Evolutionary conservation across 2,888 invertebrate species (phyloP).

Genomic region (Tipula confusa): DNA sequence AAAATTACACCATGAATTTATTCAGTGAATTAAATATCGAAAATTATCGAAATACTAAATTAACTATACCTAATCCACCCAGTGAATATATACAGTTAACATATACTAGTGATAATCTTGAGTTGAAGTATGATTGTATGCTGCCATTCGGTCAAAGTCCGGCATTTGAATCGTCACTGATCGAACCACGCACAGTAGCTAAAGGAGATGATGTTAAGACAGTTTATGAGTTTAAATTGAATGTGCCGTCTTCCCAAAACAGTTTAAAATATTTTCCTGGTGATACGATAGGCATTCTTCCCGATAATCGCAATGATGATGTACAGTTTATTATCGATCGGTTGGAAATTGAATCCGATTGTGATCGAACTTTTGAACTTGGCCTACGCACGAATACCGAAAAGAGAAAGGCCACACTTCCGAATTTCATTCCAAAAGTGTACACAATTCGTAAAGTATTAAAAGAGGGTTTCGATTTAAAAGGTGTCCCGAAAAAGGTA

Average conservation of each 20-base stretch:
- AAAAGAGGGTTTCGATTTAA: background rate
- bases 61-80: background rate
- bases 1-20: background rate
- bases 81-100: background rate
- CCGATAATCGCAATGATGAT: background rate
- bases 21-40: background rate
- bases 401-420: background rate
- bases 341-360: background rate
- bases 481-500: constrained; percentile 5
- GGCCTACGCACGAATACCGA: background rate
- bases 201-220: background rate
- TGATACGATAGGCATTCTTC: background rate
- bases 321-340: background rate
- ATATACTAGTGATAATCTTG: background rate
- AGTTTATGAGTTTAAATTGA: background rate
- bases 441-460: background rate
- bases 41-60: constrained; percentile 25
- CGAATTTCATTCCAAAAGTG: background rate
- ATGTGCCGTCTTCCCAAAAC: background rate
- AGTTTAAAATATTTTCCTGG: background rate
- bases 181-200: background rate
- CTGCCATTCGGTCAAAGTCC: background rate
- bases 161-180: background rate
- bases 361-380: background rate
- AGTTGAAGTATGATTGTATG: background rate